phyloP scores from a whole-genome alignment of 1,140 invertebrate species.

The Drosophila nebulosa region DNA sequence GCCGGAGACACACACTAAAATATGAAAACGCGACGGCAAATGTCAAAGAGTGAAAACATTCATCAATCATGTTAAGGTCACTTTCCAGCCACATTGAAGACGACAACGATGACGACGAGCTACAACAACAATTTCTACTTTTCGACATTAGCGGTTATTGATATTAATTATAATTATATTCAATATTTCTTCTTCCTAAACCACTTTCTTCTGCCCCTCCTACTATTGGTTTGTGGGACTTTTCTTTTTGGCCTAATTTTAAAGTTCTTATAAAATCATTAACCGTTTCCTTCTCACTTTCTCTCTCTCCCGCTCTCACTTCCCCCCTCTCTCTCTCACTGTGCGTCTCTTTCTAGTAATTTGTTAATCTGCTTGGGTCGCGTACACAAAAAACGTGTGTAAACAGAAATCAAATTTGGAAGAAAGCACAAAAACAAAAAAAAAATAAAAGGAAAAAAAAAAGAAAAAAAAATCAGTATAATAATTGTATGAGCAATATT shows the following conservation, averaged over 20 bases:
- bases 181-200: slow-evolving; percentile 16
- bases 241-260: not conserved
- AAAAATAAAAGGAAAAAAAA: slow-evolving; percentile 25
- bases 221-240: too few relatives aligned
- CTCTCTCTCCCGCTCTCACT: not conserved
- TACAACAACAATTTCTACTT: not conserved
- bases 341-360: slow-evolving; percentile 4
- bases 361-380: slow-evolving; percentile 50
- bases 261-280: not conserved
- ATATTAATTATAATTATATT: slow-evolving; percentile 67
- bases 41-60: slow-evolving; percentile 77
- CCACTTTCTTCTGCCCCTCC: too few relatives aligned
- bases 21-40: slow-evolving; percentile 57
- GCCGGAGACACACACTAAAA: not conserved
- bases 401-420: not conserved
- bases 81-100: slow-evolving; percentile 41
- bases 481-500: slow-evolving; percentile 73
- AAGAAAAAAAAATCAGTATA: slow-evolving; percentile 51
- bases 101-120: slow-evolving; percentile 15
- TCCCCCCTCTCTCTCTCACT: not conserved
- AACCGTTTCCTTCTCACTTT: not conserved
- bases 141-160: slow-evolving; percentile 59
- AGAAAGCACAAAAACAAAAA: too few relatives aligned
- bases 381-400: not conserved
- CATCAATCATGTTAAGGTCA: slow-evolving; percentile 76